Percentiles rank a stretch among this genome's conserved stretches.
Conservation (phyloP, 2,797 vertebrate species). For the Discoglossus pictus region DNA sequence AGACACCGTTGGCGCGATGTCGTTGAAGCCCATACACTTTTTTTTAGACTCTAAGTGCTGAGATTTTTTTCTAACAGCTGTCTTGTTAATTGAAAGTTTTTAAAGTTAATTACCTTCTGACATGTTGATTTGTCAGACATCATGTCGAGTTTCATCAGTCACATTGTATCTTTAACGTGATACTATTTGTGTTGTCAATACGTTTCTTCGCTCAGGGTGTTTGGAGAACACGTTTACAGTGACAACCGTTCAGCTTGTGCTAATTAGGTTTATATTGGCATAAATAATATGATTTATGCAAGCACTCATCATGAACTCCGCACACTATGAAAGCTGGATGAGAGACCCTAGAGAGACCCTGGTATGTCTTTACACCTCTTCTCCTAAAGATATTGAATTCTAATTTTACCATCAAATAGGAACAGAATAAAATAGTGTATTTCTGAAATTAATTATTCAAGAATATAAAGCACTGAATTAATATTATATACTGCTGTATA, state of each 20-base stretch:
- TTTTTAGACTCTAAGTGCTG: constrained; percentile 6
- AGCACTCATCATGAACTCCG: constrained; percentile 29
- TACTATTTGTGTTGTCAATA: constrained; percentile 61
- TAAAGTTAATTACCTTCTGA: constrained; percentile 58
- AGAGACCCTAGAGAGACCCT: not conserved
- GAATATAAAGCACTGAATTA: too few relatives aligned
- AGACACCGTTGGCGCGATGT: too few relatives aligned
- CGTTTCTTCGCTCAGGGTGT: constrained; percentile 52
- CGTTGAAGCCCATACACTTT: too few relatives aligned
- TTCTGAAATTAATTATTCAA: too few relatives aligned
- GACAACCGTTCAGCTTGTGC: constrained; percentile 46
- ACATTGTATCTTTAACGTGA: constrained; percentile 58
- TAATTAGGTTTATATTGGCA: constrained; percentile 48
- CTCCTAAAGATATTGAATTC: too few relatives aligned
- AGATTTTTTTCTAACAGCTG: constrained; percentile 39
- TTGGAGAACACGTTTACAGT: constrained; percentile 51
- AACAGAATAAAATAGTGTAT: too few relatives aligned
- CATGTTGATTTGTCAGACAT: constrained; percentile 63
- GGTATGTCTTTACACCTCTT: too few relatives aligned
- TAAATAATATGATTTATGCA: constrained; percentile 46
- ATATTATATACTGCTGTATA: too few relatives aligned
- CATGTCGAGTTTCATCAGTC: constrained; percentile 63
- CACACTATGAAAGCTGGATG: constrained; percentile 12
- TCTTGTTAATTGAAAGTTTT: constrained; percentile 53
- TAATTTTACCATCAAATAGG: too few relatives aligned